phyloP scores from a whole-genome alignment of 2,888 invertebrate species.

The Theristus sp. region DNA sequence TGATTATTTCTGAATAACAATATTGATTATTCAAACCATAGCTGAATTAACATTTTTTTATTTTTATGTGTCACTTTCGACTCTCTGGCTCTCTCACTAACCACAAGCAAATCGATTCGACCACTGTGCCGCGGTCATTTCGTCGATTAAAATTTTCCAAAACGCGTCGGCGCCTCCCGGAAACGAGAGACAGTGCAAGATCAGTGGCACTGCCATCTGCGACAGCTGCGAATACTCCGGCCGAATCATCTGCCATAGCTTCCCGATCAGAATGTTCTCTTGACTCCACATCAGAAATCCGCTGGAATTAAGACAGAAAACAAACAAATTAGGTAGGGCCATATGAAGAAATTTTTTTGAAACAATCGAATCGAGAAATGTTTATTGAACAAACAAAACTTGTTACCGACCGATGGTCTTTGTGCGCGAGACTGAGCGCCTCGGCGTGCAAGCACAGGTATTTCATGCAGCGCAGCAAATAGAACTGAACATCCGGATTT shows the following conservation, averaged over 20 bases:
- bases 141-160: constrained; percentile 80
- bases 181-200: constrained; percentile 81
- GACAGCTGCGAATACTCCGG: constrained; percentile 20
- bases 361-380: not conserved
- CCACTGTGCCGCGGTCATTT: constrained; percentile 78
- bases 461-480: constrained; percentile 73
- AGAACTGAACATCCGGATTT: constrained; percentile 78
- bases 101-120: constrained; percentile 69
- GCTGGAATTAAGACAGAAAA: constrained; percentile 48
- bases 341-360: no score
- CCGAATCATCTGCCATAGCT: constrained; percentile 40
- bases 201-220: constrained; percentile 68
- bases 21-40: no score
- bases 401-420: constrained; percentile 47
- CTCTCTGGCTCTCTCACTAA: constrained; percentile 18
- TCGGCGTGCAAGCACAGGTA: constrained; percentile 79
- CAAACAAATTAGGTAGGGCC: no score
- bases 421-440: constrained; percentile 62
- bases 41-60: no score
- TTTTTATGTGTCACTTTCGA: no score
- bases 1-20: no score
- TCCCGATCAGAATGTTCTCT: constrained; percentile 76
- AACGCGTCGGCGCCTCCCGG: constrained; percentile 84
- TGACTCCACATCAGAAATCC: constrained; percentile 90
- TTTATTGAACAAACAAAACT: not conserved